Evolutionary conservation across 2,888 invertebrate genomes (phyloP).

Genomic region (Plebejus melissa): DNA sequence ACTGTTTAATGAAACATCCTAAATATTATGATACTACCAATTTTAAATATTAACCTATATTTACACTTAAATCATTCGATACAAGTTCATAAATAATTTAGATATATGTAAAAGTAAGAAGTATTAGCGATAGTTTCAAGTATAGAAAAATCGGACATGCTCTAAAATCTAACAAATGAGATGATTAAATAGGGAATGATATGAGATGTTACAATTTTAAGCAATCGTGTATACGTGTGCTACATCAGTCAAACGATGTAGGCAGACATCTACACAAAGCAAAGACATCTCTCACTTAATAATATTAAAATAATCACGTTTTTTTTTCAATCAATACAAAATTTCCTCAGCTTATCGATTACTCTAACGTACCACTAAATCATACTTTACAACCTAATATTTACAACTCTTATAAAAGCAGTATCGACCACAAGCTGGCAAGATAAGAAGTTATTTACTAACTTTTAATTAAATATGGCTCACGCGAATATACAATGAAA

Average conservation of each 20-base stretch:
- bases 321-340: slow-evolving; percentile 19
- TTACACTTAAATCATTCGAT: slow-evolving; percentile 69
- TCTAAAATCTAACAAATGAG: slow-evolving; percentile 3
- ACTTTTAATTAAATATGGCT: slow-evolving; percentile 71
- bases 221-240: slow-evolving; percentile 74
- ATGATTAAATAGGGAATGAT: slow-evolving; percentile 17
- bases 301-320: slow-evolving; percentile 14
- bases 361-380: slow-evolving; percentile 42
- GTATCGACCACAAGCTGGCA: slow-evolving; percentile 76
- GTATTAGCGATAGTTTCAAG: slow-evolving; percentile 6
- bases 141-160: slow-evolving; percentile 14
- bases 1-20: slow-evolving; percentile 42
- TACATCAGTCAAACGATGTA: slow-evolving; percentile 72
- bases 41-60: slow-evolving; percentile 76
- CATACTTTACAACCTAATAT: slow-evolving; percentile 48
- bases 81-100: slow-evolving; percentile 44
- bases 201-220: slow-evolving; percentile 32
- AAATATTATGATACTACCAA: slow-evolving; percentile 60
- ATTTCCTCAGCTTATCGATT: slow-evolving; percentile 21
- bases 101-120: slow-evolving; percentile 45
- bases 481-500: slow-evolving; percentile 40
- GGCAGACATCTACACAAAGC: slow-evolving; percentile 73
- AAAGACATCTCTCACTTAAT: slow-evolving; percentile 9
- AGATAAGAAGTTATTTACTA: slow-evolving; percentile 74
- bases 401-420: slow-evolving; percentile 70